phyloP scores from a whole-genome alignment of 2,113 vertebrate genomes.

The Crotalus tigris region DNA sequence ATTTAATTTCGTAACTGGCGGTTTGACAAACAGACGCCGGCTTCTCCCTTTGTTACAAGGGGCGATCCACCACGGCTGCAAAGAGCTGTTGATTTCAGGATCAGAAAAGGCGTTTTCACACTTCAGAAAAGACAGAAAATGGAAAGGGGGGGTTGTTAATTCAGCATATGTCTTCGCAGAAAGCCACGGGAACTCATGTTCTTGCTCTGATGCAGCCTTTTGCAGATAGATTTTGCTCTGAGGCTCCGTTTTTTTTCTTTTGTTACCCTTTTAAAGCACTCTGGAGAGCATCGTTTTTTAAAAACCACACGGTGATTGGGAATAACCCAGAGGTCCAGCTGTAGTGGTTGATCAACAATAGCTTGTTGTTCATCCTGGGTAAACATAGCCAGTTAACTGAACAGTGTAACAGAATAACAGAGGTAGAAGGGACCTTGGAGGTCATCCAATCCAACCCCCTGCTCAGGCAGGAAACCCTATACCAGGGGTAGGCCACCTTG shows the following conservation, averaged over 20 bases:
- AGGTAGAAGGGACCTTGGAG: too few relatives aligned
- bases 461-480: too few relatives aligned
- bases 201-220: neutral
- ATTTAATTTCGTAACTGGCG: neutral
- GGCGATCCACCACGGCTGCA: neutral
- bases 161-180: neutral
- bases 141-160: neutral
- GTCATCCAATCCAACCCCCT: too few relatives aligned
- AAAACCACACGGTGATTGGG: neutral
- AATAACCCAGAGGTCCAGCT: too few relatives aligned
- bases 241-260: neutral
- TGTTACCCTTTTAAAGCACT: neutral
- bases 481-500: too few relatives aligned
- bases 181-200: neutral
- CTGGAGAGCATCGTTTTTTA: neutral
- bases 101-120: neutral
- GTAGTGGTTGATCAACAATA: neutral
- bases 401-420: too few relatives aligned
- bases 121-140: neutral
- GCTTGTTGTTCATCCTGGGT: neutral
- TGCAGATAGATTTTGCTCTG: too few relatives aligned
- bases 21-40: neutral
- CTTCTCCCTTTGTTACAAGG: neutral
- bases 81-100: neutral
- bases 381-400: neutral